Percentiles rank a stretch among this genome's conserved stretches.
These are phyloP conservation scores for Catamblyrhynchus diadema DNA, from an alignment of 2,797 vertebrate species.

Conservation along the genomic window DNA sequence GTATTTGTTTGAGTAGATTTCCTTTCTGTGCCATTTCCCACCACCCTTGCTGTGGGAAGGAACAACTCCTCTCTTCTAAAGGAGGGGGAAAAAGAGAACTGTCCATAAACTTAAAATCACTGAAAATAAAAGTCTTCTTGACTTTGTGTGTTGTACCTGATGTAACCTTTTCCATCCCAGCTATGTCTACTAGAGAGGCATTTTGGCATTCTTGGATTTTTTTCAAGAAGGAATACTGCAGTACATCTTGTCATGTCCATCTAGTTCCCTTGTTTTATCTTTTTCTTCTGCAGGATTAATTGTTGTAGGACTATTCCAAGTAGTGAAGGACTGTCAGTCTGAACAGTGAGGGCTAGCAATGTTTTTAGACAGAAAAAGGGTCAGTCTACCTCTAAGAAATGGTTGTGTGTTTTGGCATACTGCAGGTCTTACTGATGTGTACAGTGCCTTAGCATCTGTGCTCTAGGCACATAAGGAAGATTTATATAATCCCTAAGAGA, in stretches of 20 bases:
- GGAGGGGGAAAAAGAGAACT: background rate
- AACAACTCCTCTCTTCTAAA: background rate
- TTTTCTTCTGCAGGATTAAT: background rate
- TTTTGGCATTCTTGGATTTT: background rate
- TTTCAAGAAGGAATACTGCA: background rate
- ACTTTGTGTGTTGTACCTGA: background rate
- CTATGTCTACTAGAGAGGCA: background rate
- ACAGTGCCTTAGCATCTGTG: background rate
- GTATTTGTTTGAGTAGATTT: background rate
- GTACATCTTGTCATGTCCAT: background rate
- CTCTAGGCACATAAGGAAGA: background rate
- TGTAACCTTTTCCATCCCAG: background rate
- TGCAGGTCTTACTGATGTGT: background rate
- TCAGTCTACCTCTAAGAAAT: background rate
- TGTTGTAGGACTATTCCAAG: background rate
- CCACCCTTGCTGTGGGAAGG: background rate
- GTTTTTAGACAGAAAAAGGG: background rate
- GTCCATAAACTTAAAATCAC: background rate
- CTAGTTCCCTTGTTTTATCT: background rate
- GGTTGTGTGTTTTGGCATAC: background rate
- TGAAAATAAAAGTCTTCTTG: background rate
- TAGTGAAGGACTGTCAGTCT: background rate
- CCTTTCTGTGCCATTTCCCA: background rate
- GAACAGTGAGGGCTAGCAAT: background rate
- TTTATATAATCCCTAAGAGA: constrained; percentile 21